Percentiles rank a stretch among this genome's conserved stretches.
These are phyloP conservation scores for Harpagus bidentatus DNA, from an alignment of 2,113 vertebrate genomes.

Conservation along the genomic window DNA sequence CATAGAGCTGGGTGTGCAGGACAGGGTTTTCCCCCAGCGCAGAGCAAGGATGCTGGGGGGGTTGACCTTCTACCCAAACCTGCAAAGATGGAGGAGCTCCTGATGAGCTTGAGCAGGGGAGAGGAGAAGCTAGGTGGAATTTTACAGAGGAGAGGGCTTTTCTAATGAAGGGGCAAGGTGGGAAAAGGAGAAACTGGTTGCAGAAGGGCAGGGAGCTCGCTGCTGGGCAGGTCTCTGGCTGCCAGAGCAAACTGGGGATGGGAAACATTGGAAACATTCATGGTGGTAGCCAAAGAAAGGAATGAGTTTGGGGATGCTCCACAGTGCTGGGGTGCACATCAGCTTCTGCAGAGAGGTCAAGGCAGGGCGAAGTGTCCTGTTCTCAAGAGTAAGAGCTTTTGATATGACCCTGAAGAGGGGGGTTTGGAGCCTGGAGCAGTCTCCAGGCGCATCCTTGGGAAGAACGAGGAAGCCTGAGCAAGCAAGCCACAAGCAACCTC, in stretches of 20 bases:
- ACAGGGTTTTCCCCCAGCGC: rapidly evolving
- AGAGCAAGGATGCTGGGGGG: neutral
- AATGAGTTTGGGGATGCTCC: neutral
- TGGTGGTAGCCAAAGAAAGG: neutral
- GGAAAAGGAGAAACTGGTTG: neutral
- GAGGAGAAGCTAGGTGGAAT: neutral
- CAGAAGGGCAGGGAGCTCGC: neutral
- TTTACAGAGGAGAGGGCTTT: neutral
- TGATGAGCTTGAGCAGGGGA: neutral
- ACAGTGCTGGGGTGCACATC: neutral
- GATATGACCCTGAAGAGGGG: neutral
- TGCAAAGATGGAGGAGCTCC: neutral
- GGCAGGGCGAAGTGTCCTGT: neutral
- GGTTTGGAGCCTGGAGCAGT: neutral
- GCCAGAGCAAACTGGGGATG: neutral
- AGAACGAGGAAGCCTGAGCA: neutral
- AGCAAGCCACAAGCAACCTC: neutral
- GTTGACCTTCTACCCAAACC: neutral
- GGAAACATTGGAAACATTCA: rapidly evolving
- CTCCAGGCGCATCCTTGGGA: neutral
- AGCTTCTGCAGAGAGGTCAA: neutral
- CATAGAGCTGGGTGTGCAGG: neutral
- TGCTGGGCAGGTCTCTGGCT: neutral
- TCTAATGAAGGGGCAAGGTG: neutral
- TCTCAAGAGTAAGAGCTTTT: neutral